A percentile compares a stretch with the other conserved stretches of the same genome.
Conservation (phyloP, 1,140 invertebrate species). For the Brachionus manjavacas region DNA sequence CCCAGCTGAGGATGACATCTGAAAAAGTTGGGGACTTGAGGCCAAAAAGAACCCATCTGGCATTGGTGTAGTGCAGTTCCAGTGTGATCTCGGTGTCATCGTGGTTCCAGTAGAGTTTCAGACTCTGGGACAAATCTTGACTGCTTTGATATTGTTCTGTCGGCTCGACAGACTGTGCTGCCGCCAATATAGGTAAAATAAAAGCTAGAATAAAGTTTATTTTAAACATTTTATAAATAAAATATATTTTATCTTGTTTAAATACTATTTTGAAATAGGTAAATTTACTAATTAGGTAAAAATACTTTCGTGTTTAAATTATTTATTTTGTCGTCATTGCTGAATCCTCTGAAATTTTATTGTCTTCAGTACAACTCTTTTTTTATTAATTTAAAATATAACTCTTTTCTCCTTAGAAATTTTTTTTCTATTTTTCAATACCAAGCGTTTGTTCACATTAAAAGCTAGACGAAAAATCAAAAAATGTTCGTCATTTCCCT, state of each 20-base stretch:
- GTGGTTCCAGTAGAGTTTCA: conserved; percentile 12
- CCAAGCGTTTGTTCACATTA: no score
- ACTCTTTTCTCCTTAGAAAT: no score
- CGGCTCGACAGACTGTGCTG: not conserved
- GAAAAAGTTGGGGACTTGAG: not conserved
- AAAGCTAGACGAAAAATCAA: no score
- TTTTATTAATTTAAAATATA: no score
- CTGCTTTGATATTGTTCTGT: not conserved
- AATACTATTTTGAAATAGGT: not conserved
- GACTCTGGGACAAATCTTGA: not conserved
- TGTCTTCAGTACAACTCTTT: no score
- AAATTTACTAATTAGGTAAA: not conserved
- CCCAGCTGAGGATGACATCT: conserved; percentile 19
- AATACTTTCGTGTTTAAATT: no score
- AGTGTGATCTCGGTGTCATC: conserved; percentile 9
- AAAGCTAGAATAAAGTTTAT: not conserved
- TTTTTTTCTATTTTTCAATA: no score
- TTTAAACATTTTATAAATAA: not conserved
- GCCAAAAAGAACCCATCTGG: conserved; percentile 13
- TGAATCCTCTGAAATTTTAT: no score
- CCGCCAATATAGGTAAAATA: not conserved
- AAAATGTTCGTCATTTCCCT: no score
- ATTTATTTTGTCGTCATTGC: no score
- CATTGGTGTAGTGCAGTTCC: not conserved
- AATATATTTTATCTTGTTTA: not conserved